phyloP scores from a whole-genome alignment of 2,888 invertebrate species.

The Dascillus cervinus region DNA sequence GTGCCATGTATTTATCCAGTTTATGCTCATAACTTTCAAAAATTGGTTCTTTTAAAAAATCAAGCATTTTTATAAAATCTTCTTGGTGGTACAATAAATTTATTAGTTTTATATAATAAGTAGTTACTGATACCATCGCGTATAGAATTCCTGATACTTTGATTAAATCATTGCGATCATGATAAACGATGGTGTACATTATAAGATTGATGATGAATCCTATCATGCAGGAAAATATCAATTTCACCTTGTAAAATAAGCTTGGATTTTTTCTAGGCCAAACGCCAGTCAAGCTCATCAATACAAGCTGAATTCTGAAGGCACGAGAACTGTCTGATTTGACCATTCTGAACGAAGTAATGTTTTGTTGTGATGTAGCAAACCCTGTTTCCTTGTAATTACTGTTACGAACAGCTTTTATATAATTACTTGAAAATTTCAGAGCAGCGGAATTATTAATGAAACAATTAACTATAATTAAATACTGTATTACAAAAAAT shows the following conservation, averaged over 20 bases:
- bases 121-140: constrained; percentile 11
- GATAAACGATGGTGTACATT: constrained; percentile 7
- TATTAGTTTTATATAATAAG: constrained; percentile 6
- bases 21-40: constrained; percentile 10
- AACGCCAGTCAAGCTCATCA: constrained; percentile 7
- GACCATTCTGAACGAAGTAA: too few species aligned
- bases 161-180: constrained; percentile 8
- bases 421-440: too few species aligned
- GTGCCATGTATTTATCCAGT: constrained; percentile 9
- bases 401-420: too few species aligned
- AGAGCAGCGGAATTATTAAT: too few species aligned
- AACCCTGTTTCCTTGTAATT: too few species aligned
- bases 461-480: too few species aligned
- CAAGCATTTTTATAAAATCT: constrained; percentile 5
- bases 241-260: constrained; percentile 3
- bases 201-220: constrained; percentile 1
- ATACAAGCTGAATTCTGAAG: constrained; percentile 5
- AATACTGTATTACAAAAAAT: too few species aligned
- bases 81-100: constrained; percentile 5
- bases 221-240: constrained; percentile 4
- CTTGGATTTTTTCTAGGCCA: constrained; percentile 8
- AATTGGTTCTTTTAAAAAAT: constrained; percentile 9
- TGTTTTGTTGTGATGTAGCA: too few species aligned
- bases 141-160: constrained; percentile 12
- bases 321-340: constrained; percentile 5